Conservation (phyloP, 1,140 invertebrate genomes). For the Trissolcus basalis region DNA sequence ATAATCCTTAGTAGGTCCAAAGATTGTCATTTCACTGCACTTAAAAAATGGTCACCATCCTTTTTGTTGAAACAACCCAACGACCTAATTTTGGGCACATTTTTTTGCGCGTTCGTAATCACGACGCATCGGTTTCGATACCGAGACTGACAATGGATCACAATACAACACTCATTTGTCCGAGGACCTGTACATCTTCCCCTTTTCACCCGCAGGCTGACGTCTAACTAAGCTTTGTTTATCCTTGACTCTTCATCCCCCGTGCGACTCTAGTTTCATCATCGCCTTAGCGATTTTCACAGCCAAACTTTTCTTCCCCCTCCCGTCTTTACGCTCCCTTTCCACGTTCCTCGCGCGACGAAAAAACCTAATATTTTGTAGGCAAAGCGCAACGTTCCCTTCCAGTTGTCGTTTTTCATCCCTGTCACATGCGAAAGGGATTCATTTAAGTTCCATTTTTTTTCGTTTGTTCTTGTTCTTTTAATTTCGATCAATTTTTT, state of each 20-base stretch:
- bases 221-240: slow-evolving; percentile 21
- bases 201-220: slow-evolving; percentile 25
- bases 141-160: slow-evolving; percentile 37
- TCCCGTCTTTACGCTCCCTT: neutral
- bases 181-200: slow-evolving; percentile 38
- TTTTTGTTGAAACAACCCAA: neutral
- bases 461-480: too few relatives aligned
- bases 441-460: too few relatives aligned
- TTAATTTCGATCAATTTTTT: too few relatives aligned
- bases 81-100: neutral
- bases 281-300: slow-evolving; percentile 21
- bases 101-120: slow-evolving; percentile 2
- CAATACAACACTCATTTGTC: slow-evolving; percentile 31
- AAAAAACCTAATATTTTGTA: slow-evolving; percentile 18
- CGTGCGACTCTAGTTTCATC: slow-evolving; percentile 7
- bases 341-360: neutral
- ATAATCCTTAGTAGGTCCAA: too few relatives aligned
- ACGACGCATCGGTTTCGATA: slow-evolving; percentile 40
- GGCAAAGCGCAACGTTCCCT: slow-evolving; percentile 19
- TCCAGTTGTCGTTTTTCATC: slow-evolving; percentile 4
- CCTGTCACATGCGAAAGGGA: too few relatives aligned
- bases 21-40: too few relatives aligned
- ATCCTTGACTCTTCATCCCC: slow-evolving; percentile 34
- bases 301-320: slow-evolving; percentile 6
- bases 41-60: too few relatives aligned